A percentile compares a stretch with the other conserved stretches of the same genome.
phyloP scores from a whole-genome alignment of 2,797 vertebrate genomes.

The Acrossocheilus wenchowensis region DNA sequence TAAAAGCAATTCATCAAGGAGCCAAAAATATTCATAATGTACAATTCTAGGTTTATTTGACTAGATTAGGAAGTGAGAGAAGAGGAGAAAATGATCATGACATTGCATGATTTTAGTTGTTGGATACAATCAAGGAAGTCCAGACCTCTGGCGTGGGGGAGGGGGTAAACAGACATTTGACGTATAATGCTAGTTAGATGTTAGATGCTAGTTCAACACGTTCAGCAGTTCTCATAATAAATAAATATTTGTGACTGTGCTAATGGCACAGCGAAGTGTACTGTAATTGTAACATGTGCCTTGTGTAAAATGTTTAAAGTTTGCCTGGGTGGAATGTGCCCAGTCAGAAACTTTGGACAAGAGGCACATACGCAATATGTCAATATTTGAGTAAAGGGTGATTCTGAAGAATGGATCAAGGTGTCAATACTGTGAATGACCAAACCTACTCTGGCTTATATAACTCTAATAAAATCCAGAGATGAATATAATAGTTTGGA shows the following conservation, averaged over 20 bases:
- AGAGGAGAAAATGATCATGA: neutral
- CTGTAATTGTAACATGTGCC: too few species aligned
- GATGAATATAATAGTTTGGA: neutral
- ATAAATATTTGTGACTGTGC: neutral
- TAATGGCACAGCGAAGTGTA: neutral
- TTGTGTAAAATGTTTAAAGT: constrained; percentile 13
- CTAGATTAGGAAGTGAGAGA: neutral
- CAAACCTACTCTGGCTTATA: neutral
- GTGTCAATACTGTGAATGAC: neutral
- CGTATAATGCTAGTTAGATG: neutral
- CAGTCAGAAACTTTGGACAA: neutral
- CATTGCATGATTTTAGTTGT: neutral
- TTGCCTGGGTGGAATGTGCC: neutral
- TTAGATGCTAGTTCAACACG: neutral
- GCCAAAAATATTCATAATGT: neutral
- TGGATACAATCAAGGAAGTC: neutral
- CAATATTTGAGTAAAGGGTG: constrained; percentile 54
- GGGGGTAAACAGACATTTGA: neutral
- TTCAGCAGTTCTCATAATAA: neutral
- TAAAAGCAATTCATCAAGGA: neutral
- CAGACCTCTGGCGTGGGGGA: neutral
- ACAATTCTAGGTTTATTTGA: neutral
- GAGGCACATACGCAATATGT: constrained; percentile 18
- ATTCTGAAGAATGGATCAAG: neutral
- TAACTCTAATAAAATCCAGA: neutral